Base-by-base conservation (phyloP, 2,797 vertebrate genomes). In the Amblyraja radiata region DNA sequence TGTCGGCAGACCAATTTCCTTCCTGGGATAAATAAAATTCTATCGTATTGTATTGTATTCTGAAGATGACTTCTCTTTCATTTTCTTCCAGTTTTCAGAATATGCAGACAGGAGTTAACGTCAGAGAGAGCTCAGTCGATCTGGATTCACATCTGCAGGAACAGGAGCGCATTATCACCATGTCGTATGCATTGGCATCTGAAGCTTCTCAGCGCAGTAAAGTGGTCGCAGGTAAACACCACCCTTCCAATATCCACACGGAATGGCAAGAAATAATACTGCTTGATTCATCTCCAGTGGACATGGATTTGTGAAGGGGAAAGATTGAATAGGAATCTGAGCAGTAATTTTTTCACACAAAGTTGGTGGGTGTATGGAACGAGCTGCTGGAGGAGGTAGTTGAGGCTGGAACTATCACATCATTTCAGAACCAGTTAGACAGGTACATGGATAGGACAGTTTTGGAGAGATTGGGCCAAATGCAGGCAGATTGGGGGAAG, bases 141-240 rank as follows among this genome's bases (percentile, higher is more conserved):
- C 95, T 98, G 92, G 97, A 98, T 96, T 97, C 96, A 0, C 98
- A 98, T 94, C 95, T 99, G 94, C 97, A 98, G 95, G 97, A 99
- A 94, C 98, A 99, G 95, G 98, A 99, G 95, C 96, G 98, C 94
- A 98, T 99, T 96, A 99, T 99, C 96, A 98, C 97, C 95, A 99
- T 99, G 96, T 99, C 99, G 94, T 98, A 99, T 0, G 97, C 98
- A 73, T 96, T 99, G 94, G 98, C 99, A 95, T 99, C 98, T 0
- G 99, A 99, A 96, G 98, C 99, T 93, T 99, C 98, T 25, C 97
- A 98, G 95, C 98, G 98, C 96, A 99, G 99, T 97, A 99, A 98
- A 96, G 97, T 98, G 94, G 99, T 99, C 93, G 96, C 99, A 98
- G 99, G 99, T 99, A 96, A 95, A 25, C 54, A 23, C 39, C 58